These are phyloP conservation scores for Microplitis deprimator DNA, from an alignment of 2,888 invertebrate species.

Conservation along the genomic window DNA sequence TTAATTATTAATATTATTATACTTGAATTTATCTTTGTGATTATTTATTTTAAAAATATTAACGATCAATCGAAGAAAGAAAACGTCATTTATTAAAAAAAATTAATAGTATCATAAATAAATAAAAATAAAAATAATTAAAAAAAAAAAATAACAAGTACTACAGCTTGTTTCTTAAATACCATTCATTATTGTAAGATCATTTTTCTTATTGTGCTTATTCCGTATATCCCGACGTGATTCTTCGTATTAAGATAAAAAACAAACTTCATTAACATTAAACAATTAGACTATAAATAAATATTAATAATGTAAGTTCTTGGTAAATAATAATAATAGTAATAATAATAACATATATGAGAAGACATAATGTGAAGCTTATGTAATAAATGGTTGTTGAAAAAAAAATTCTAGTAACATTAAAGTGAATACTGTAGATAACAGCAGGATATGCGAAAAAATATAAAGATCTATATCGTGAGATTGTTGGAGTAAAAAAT, in stretches of 20 bases:
- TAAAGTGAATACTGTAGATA: background rate
- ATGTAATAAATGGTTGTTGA: constrained; percentile 31
- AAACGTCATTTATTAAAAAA: background rate
- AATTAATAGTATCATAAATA: background rate
- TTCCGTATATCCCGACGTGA: constrained; percentile 2
- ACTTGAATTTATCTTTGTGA: background rate
- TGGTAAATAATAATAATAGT: constrained; percentile 10
- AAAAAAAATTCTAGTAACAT: background rate
- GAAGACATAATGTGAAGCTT: constrained; percentile 22
- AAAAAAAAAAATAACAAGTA: background rate
- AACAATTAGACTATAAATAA: constrained; percentile 8
- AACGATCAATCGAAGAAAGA: background rate
- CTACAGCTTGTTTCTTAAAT: background rate
- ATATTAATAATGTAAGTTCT: constrained; percentile 20
- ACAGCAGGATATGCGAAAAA: background rate
- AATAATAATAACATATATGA: constrained; percentile 1
- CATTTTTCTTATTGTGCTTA: background rate
- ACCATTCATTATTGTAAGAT: constrained; percentile 18
- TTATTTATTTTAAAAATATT: constrained; percentile 3
- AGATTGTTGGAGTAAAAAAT: constrained; percentile 15
- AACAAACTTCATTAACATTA: background rate
- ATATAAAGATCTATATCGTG: background rate
- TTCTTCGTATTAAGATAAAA: background rate
- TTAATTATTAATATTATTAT: constrained; percentile 3
- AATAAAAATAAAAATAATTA: background rate